Base-by-base conservation (phyloP, 1,140 invertebrate species). In the Leguminivora glycinivorella region DNA sequence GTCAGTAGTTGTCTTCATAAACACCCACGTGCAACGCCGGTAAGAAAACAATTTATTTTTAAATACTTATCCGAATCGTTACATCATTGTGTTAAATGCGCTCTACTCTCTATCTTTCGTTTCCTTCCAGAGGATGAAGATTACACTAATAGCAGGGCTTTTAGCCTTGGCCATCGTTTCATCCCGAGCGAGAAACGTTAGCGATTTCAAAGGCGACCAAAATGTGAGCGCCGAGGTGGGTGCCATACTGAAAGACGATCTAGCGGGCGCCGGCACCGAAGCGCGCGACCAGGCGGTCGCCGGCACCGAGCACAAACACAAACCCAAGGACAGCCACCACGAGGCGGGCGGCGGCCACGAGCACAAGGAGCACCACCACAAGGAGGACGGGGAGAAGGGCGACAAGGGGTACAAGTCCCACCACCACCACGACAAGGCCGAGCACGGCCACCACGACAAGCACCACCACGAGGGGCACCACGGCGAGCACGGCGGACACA, bases 361-460 rank as follows among this genome's bases (percentile, higher is more conserved):
- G 56, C 93, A 95, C 74, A 93, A 95, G 56, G 87, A 90, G 0
- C 88, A 95, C 43, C 94, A 95, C 73, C 93, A 95, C 76, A 92
- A 93, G 40, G 92, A 93, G 12, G 93, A 95, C 74, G 94, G 93
- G 0, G 93, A 94, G 56, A 95, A 96, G 76, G 93, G 93, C 1
- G 93, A 95, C 60, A 95, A 95, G 71, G 94, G 94, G 0, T 93
- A 95, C 84, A 93, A 95, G 71, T 92, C 92, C 2, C 90, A 94
- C 68, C 94, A 95, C 76, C 94, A 95, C 74, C 94, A 93, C 77
- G 94, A 95, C 74, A 94, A 95, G 74, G 94, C 94, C 0, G 93
- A 94, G 56, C 94, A 96, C 74, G 95, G 95, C 0, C 93, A 96
- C 76, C 94, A 95, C 72, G 95, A 94, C 24, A 95, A 95, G 82